Base-by-base conservation (phyloP, 2,888 invertebrate species). In the Thelaira solivaga region DNA sequence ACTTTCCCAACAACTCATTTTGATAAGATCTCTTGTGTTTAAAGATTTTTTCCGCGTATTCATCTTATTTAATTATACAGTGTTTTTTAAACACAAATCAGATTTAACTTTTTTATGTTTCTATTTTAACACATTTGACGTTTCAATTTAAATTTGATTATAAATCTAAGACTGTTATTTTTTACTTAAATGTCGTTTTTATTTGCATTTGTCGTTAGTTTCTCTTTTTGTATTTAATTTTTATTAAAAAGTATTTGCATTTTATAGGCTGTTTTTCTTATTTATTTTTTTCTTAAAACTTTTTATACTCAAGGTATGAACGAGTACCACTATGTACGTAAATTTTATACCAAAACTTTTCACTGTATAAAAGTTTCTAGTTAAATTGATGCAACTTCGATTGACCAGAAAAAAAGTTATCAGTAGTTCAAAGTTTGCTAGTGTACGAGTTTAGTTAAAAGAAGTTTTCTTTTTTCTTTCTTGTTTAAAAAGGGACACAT, bases 401-500 rank as follows among this genome's bases (percentile, higher is more conserved):
- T 77, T 77, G 77, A 77, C 77, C 68, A 77, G 43, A 68, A n/a
- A n/a, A n/a, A n/a, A 73, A 77, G 57, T 69, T 76, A 53, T 8
- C 65, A 11, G 16, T 39, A 68, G 53, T 57, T 49, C 24, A 49
- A 10, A 34, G 55, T 39, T 47, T 51, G 51, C 57, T 61, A 43
- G 26, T 62, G 68, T 43, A 34, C 10, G 24, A 59, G 26, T 73
- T 73, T 20, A 51, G 59, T 65, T 73, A 31, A 49, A 36, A 8
- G 36, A 72, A 53, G 29, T 62, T 61, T 5, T 26, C 6, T 26
- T 26, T 26, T 3, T 39, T 39, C 16, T n/a, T 0, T 26, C 57
- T 53, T 31, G 5, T 10, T 18, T 26, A 59, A 53, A 36, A 62
- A 72, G 55, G 67, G 77, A 62, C 68, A 69, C 20, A 64, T 68